Evolutionary conservation across 2,888 invertebrate species (phyloP).

Genomic region (Stomorhina lunata): DNA sequence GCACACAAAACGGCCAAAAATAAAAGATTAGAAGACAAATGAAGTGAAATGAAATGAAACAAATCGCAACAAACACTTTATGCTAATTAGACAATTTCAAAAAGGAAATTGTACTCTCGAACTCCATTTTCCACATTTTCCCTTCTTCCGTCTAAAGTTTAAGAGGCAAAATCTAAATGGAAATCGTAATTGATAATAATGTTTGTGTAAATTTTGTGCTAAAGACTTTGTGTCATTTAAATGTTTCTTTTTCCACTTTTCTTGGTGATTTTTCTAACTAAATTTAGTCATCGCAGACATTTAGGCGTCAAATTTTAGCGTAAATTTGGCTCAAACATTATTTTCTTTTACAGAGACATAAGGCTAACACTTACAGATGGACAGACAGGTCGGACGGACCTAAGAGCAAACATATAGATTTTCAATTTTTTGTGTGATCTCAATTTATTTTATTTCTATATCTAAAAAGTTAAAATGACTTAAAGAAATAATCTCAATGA

Average conservation of each 20-base stretch:
- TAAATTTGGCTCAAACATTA: conserved; percentile 56
- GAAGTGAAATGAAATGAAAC: not conserved
- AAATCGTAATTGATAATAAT: conserved; percentile 36
- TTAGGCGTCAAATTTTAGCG: conserved; percentile 64
- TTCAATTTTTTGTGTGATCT: conserved; percentile 27
- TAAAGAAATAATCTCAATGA: not conserved
- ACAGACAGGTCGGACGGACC: not conserved
- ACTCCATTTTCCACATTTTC: conserved; percentile 24
- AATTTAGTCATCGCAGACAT: conserved; percentile 66
- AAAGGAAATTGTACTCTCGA: conserved; percentile 26
- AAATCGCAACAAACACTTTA: conserved; percentile 4
- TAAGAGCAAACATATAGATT: conserved; percentile 11
- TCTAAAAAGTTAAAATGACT: not conserved
- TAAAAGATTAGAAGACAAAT: not conserved
- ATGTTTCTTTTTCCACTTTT: not conserved
- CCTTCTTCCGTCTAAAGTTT: no score
- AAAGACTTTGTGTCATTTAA: not conserved
- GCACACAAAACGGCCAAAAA: not conserved
- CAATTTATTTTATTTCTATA: conserved; percentile 28
- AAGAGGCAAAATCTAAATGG: not conserved
- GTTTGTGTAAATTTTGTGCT: conserved; percentile 20
- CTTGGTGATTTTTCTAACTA: conserved; percentile 46
- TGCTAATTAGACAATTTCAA: conserved; percentile 32
- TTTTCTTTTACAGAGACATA: not conserved
- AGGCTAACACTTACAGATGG: not conserved